Evolutionary conservation across 2,888 invertebrate species (phyloP), one percentile per base, ranked within the genome.

Genomic region (Epinotia bilunana): DNA sequence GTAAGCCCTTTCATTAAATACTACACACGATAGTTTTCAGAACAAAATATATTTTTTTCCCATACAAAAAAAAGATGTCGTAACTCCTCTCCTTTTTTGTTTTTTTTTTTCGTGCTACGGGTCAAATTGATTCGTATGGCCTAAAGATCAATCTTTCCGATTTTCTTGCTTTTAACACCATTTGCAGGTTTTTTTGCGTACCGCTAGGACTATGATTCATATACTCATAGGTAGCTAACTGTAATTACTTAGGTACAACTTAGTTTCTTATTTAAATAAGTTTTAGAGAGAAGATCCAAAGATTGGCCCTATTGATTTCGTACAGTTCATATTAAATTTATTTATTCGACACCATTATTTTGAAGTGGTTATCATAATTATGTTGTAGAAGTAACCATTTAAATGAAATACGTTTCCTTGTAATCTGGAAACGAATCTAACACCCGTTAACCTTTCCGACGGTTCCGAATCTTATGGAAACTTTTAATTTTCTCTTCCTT

Each of bases 401-500:
- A 16, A 49, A 16, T 49, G 4, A 49, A 49, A 49, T 49, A 13
- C 7, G 18, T 65, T 65, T 67, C 33, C 39, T 11, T 3, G 3
- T 0, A 7, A 57, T 11, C 43, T 23, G 28, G 53, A 60, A 63
- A 53, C 63, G 12, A 46, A 71, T 58, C 53, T 28, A 60, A 71
- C 70, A 28, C 64, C 60, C 64, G 60, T 71, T 71, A 71, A 74
- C 60, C 74, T 74, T 60, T 70, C 62, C 62, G 39, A 61, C 53
- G 12, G 62, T 60, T 70, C 60, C 39, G 55, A 74, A 74, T 75
- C 75, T 75, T 46, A 67, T 76, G 74, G 78, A 76, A 76, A 76
- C 77, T 77, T 82, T 80, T 81, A 80, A 83, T 80, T 82, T 80
- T 79, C 79, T 79, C 77, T 76, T 68, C 76, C 77, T 79, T 78